Evolutionary conservation across 1,140 invertebrate species (phyloP), one percentile per base, ranked within the genome.

Genomic region (Drosophila truncata): DNA sequence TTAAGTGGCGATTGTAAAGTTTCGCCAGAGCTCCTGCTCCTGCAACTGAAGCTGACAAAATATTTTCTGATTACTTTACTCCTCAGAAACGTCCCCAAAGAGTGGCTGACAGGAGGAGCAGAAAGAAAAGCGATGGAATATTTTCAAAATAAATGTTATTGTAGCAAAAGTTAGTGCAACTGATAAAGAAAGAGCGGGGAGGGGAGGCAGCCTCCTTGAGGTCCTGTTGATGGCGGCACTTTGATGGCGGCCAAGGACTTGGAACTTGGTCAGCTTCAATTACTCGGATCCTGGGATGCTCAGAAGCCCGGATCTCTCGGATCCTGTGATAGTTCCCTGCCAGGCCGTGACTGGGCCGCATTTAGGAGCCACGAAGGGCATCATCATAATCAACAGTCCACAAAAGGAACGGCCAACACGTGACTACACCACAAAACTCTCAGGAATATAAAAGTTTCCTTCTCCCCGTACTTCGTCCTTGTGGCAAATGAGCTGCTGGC

Each of bases 61-160:
- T 90, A 88, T 88, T 90, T 85, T 88, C 74, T 82, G 85, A 88
- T 88, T 88, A 88, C 84, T 87, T 87, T 83, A 35, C 52, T 74
- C 49, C 73, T 84, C 59, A 72, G 20, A 70, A 78, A 59, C 65
- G 67, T 80, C 63, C 62, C 27, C 47, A 44, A 44, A 49, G 61
- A 49, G 31, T 31, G 47, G 16, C 29, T 58, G 63, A 35, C 50
- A 37, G 42, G 37, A 27, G 39, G 13, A 14, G 39, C 2, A 18
- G 41, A 29, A 25, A 47, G 46, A 37, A 35, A 41, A 23, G 44
- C 33, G 46, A 23, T 18, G 25, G 35, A 82, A 88, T 90, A 90
- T 90, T 90, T 81, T 90, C 63, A 70, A 82, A 76, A 78, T 79
- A 88, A 88, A 88, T 85, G 88, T 88, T 88, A 88, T 88, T 90